Evolutionary conservation across 2,888 invertebrate genomes (phyloP), one percentile per base, ranked within the genome.

Genomic region (Plebejus anna): DNA sequence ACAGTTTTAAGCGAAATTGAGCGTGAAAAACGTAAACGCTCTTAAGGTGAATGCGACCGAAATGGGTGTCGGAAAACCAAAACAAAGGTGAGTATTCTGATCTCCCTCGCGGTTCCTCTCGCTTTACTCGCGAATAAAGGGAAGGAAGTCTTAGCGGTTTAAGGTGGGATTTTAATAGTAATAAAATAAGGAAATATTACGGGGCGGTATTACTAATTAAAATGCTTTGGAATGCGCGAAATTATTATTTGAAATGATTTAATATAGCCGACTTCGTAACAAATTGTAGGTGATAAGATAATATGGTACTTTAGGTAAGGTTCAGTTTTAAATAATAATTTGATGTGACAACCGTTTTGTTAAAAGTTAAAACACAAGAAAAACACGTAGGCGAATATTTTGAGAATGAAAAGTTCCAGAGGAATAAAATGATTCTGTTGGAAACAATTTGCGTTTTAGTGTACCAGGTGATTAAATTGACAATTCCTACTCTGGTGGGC

Each of bases 141-240:
- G 78, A 80, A 83, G 83, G 83, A 87, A 88, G 84, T 84, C 85
- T 84, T 82, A 82, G 81, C 82, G 81, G 85, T 87, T 89, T 88
- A 89, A 90, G 88, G 89, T 91, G 88, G 89, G 91, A 92, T 92
- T 91, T 90, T 92, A 91, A 91, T 90, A 89, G 88, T 90, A 92
- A 90, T 89, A 89, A 83, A 87, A 82, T 86, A 86, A 89, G 87
- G 86, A 90, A 91, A 90, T 91, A 91, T 91, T 90, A 90, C 88
- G 88, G 81, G 87, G 86, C 86, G 88, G 90, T 89, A 89, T 89
- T 89, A 88, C 88, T 88, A 86, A 90, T 89, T 91, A 89, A 89
- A 89, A 84, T 86, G 80, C 78, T 78, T 80, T 76, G 79, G 78
- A 80, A 78, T 77, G 76, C 77, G 77, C 76, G 73, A 76, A 79